A percentile compares a stretch with the other conserved stretches of the same genome.
Evolutionary conservation across 1,140 invertebrate genomes (phyloP).

Genomic region (Solen grandis): DNA sequence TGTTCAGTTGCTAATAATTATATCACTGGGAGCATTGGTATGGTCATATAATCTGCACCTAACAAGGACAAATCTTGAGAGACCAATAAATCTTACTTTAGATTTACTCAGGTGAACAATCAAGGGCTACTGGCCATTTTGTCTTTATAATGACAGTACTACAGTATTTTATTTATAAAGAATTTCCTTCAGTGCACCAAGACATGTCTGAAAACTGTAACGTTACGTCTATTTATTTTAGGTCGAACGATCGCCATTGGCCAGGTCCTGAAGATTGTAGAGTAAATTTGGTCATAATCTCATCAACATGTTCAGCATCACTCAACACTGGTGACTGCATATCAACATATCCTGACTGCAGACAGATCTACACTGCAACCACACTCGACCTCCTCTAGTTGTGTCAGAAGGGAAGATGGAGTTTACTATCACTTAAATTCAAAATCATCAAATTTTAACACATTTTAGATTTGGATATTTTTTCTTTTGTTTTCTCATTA

Average conservation of each 20-base stretch:
- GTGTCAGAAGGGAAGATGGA: too few species aligned
- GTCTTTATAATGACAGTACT: neutral
- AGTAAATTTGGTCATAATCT: slow-evolving; percentile 84
- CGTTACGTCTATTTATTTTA: slow-evolving; percentile 83
- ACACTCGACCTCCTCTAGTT: too few species aligned
- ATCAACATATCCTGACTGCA: too few species aligned
- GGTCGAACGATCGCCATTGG: slow-evolving; percentile 96
- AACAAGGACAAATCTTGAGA: slow-evolving; percentile 9
- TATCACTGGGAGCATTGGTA: too few species aligned
- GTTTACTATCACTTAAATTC: too few species aligned
- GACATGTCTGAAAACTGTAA: neutral
- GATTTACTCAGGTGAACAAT: neutral
- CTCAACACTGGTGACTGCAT: too few species aligned
- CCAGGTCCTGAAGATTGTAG: slow-evolving; percentile 98
- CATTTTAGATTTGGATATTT: too few species aligned
- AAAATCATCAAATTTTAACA: too few species aligned
- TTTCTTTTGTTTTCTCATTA: too few species aligned
- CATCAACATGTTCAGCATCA: neutral
- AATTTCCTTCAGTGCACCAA: neutral
- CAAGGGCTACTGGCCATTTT: neutral
- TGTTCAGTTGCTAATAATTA: too few species aligned
- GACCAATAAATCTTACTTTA: neutral
- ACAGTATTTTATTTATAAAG: neutral
- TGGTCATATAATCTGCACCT: too few species aligned
- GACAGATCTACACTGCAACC: too few species aligned